phyloP scores from a whole-genome alignment of 2,113 vertebrate species.

The Vidua chalybeata region DNA sequence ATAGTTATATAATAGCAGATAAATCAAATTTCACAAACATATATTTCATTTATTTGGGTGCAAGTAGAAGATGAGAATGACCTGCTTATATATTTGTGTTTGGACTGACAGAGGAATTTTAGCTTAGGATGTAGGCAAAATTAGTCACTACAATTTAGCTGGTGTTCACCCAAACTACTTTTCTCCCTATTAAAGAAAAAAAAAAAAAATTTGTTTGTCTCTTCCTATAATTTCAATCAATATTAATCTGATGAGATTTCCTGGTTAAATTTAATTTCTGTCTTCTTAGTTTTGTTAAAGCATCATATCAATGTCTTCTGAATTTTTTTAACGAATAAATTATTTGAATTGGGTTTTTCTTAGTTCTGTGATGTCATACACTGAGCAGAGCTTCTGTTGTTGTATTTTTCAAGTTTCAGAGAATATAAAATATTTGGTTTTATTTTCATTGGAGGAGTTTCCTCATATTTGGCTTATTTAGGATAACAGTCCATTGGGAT shows the following conservation, averaged over 20 bases:
- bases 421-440: neutral
- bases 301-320: neutral
- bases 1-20: neutral
- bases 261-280: slow-evolving; percentile 14
- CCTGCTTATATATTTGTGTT: neutral
- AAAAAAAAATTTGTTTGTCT: neutral
- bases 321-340: neutral
- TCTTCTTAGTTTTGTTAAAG: neutral
- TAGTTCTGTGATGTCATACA: neutral
- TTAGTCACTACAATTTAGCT: neutral
- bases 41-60: neutral
- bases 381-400: neutral
- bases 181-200: neutral
- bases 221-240: slow-evolving; percentile 8
- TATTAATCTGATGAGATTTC: slow-evolving; percentile 20
- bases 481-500: neutral
- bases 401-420: neutral
- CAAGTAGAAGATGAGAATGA: neutral
- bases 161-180: neutral
- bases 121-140: neutral
- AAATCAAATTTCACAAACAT: neutral
- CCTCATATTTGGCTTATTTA: neutral
- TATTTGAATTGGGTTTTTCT: neutral
- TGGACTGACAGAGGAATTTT: neutral
- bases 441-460: neutral